Conservation (phyloP, 2,888 invertebrate species). For the Protodeltote pygarga region DNA sequence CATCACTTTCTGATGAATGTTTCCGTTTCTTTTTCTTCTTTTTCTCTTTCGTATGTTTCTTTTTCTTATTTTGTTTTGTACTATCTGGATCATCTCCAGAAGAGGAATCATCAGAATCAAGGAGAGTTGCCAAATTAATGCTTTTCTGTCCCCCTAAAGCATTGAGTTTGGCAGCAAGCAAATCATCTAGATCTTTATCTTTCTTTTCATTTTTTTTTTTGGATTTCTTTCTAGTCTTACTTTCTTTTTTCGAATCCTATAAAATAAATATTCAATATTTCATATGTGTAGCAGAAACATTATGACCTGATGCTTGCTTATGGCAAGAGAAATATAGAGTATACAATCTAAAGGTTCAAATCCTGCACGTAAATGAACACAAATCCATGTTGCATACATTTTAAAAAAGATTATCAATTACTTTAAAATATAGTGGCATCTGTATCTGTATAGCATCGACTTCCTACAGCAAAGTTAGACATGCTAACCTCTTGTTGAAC, state of each 20-base stretch:
- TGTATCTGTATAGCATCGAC: too few relatives aligned
- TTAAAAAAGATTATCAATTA: too few relatives aligned
- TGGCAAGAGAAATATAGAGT: too few relatives aligned
- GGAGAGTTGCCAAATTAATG: slow-evolving; percentile 70
- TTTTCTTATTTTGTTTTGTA: slow-evolving; percentile 48
- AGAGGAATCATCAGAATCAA: slow-evolving; percentile 71
- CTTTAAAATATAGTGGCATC: too few relatives aligned
- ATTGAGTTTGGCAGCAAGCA: slow-evolving; percentile 90
- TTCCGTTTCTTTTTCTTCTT: slow-evolving; percentile 59
- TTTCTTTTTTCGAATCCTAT: slow-evolving; percentile 75
- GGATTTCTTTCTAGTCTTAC: slow-evolving; percentile 81
- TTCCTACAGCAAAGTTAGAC: too few relatives aligned
- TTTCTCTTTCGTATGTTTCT: slow-evolving; percentile 63
- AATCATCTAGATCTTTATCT: slow-evolving; percentile 88
- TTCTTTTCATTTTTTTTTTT: slow-evolving; percentile 78
- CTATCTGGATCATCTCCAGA: slow-evolving; percentile 63
- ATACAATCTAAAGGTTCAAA: too few relatives aligned
- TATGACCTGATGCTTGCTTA: too few relatives aligned
- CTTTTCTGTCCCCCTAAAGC: slow-evolving; percentile 84
- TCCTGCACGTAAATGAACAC: too few relatives aligned
- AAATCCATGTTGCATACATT: too few relatives aligned
- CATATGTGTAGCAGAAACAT: too few relatives aligned
- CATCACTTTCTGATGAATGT: slow-evolving; percentile 25
- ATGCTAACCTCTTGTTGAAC: too few relatives aligned
- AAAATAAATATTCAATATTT: slow-evolving; percentile 52